phyloP scores from a whole-genome alignment of 2,888 invertebrate genomes.

The Drosophila nigritarsus region DNA sequence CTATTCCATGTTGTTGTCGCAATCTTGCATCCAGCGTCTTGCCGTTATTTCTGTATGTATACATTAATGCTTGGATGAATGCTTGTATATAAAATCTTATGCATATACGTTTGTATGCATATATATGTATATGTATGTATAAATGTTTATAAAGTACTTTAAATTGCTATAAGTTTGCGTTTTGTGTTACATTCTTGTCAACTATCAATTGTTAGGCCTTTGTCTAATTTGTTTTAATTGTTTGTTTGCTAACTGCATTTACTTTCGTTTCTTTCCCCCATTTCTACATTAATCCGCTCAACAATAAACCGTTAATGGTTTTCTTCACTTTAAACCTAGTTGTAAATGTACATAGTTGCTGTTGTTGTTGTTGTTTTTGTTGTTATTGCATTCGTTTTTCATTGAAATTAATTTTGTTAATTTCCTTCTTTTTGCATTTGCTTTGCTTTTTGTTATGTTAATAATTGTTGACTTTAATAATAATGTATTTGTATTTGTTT shows the following conservation, averaged over 20 bases:
- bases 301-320: constrained; percentile 36
- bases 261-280: constrained; percentile 18
- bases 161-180: constrained; percentile 81
- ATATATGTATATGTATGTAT: constrained; percentile 36
- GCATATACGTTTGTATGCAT: constrained; percentile 40
- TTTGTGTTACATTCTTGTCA: constrained; percentile 70
- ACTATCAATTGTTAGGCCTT: constrained; percentile 49
- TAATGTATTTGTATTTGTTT: constrained; percentile 44
- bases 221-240: constrained; percentile 41
- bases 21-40: too few species aligned
- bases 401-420: constrained; percentile 31
- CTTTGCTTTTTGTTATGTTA: constrained; percentile 25
- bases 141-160: constrained; percentile 77
- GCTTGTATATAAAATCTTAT: constrained; percentile 45
- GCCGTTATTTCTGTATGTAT: constrained; percentile 49
- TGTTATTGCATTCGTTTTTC: constrained; percentile 11
- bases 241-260: constrained; percentile 36
- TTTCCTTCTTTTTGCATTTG: constrained; percentile 12
- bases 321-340: constrained; percentile 62
- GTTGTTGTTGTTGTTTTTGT: constrained; percentile 19
- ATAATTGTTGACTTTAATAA: constrained; percentile 31
- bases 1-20: background rate
- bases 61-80: constrained; percentile 8
- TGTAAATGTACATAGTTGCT: constrained; percentile 56
- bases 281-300: constrained; percentile 5